phyloP scores from a whole-genome alignment of 2,888 invertebrate genomes.

The Phania funesta region DNA sequence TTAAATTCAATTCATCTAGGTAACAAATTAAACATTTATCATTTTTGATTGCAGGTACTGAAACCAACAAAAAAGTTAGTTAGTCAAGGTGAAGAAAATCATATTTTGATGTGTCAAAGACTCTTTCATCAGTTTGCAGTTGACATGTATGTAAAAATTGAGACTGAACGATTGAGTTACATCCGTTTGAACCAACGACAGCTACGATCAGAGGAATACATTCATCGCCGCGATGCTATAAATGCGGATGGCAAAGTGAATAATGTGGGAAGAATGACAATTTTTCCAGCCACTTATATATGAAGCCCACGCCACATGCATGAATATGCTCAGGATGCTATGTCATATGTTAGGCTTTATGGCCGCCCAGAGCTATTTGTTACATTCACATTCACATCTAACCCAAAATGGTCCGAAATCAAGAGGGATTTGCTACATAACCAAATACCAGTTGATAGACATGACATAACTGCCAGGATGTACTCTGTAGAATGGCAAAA shows the following conservation, averaged over 20 bases:
- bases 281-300: not conserved
- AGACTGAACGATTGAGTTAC: too few relatives aligned
- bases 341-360: slow-evolving; percentile 5
- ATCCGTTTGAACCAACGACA: too few relatives aligned
- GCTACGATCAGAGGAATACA: slow-evolving; percentile 23
- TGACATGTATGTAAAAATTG: too few relatives aligned
- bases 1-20: too few relatives aligned
- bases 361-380: slow-evolving; percentile 5
- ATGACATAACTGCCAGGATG: not conserved
- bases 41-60: too few relatives aligned
- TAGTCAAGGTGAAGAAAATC: too few relatives aligned
- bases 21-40: too few relatives aligned
- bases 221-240: slow-evolving; percentile 2
- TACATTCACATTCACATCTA: too few relatives aligned
- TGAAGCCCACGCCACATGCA: slow-evolving; percentile 1
- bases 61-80: too few relatives aligned
- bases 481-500: slow-evolving; percentile 9
- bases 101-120: too few relatives aligned
- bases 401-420: not conserved
- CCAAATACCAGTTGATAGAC: not conserved
- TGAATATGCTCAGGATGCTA: slow-evolving; percentile 14
- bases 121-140: too few relatives aligned
- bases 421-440: not conserved
- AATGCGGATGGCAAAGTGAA: too few relatives aligned
- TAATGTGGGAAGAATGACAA: not conserved